Base-by-base conservation (phyloP, 1,140 invertebrate species). In the Phocides pigmalion region DNA sequence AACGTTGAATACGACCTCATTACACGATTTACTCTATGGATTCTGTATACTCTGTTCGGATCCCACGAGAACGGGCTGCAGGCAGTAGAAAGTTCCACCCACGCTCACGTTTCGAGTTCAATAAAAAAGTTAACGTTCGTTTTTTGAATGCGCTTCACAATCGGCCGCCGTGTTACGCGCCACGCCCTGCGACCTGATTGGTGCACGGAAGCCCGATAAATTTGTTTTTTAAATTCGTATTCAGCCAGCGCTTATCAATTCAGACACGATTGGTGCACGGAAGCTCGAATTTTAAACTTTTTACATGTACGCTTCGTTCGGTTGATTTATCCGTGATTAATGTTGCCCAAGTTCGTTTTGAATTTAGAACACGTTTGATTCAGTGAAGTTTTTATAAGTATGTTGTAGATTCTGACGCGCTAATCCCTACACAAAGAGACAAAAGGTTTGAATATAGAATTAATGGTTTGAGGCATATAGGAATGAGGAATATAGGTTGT, bases 71-170 rank as follows among this genome's bases (percentile, higher is more conserved):
- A 77, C 74, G 73, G 68, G 74, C 81, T 81, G 70, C 71, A 65
- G 79, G 84, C 76, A 68, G 70, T 83, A 89, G 87, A 90, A 88
- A 90, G 84, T 89, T 80, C 82, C 84, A 79, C 87, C 86, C 79
- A 88, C 83, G 79, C 70, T 69, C 71, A 67, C 72, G 68, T 68
- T 68, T 51, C 46, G 65, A 49, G 44, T 63, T 70, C 74, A 81
- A 82, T 82, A 73, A 87, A 84, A 84, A 82, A 81, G 66, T 70
- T 63, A 69, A 72, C 74, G 74, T 79, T 79, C 76, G 47, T 79
- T 87, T 87, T 86, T 86, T 79, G 68, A 84, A 84, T 70, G 62
- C 28, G 37, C 64, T 81, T 72, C 64, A 70, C 79, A 81, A 79
- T 78, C 76, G 68, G 81, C 84, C 66, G 77, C 86, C 75, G 84